A percentile compares a stretch with the other conserved stretches of the same genome.
These are phyloP conservation scores for Siniperca chuatsi DNA, from an alignment of 2,113 vertebrate genomes.

Conservation along the genomic window DNA sequence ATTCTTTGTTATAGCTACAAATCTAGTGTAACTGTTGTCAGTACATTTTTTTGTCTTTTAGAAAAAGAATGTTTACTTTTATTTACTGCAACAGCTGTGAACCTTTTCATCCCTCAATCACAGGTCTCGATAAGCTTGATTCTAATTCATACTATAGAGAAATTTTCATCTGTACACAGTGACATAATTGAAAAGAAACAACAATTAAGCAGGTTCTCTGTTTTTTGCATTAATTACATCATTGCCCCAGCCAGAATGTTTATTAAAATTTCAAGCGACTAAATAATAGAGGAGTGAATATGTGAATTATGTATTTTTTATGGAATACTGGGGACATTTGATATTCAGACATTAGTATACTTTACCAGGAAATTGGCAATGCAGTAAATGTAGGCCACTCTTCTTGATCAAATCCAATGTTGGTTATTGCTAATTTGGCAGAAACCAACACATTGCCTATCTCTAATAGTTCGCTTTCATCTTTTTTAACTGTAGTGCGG, in stretches of 20 bases:
- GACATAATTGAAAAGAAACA: slow-evolving; percentile 24
- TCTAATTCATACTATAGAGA: background rate
- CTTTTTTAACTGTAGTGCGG: background rate
- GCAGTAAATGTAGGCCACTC: slow-evolving; percentile 6
- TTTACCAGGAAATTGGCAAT: slow-evolving; percentile 1
- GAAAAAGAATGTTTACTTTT: background rate
- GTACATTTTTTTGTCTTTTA: background rate
- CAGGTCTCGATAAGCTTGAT: background rate
- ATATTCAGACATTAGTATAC: slow-evolving; percentile 13
- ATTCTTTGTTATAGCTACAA: background rate
- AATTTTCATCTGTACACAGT: background rate
- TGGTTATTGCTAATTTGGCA: slow-evolving; percentile 19
- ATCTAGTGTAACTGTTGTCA: background rate
- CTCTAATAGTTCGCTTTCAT: slow-evolving; percentile 28
- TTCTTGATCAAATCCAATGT: background rate
- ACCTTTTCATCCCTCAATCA: slow-evolving; percentile 10
- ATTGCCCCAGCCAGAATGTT: slow-evolving; percentile 31
- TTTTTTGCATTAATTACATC: slow-evolving; percentile 47
- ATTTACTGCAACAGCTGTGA: background rate
- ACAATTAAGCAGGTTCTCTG: slow-evolving; percentile 6
- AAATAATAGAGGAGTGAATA: slow-evolving; percentile 61
- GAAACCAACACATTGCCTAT: slow-evolving; percentile 30
- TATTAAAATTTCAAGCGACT: slow-evolving; percentile 43
- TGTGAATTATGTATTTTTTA: slow-evolving; percentile 62
- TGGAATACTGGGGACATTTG: slow-evolving; percentile 14